Conservation (phyloP, 53 echinoderm and acorn worm genomes). For the Apostichopus leukothele region DNA sequence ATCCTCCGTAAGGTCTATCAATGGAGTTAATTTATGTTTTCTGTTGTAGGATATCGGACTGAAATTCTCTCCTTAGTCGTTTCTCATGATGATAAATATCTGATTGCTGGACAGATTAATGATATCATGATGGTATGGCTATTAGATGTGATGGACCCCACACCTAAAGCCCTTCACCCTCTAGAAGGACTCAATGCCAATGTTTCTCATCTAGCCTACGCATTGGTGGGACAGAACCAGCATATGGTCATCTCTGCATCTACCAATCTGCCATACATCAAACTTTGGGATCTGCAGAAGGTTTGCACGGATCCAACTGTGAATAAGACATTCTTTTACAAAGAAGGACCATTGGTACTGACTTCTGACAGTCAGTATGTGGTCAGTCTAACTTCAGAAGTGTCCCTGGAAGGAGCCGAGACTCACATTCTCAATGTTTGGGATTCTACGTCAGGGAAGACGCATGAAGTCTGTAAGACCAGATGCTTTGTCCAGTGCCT, state of each 20-base stretch:
- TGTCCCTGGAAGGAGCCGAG: conserved; percentile 24
- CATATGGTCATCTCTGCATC: conserved; percentile 86
- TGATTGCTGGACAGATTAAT: conserved; percentile 38
- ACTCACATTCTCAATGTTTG: conserved; percentile 29
- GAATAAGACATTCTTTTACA: conserved; percentile 37
- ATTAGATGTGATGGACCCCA: conserved; percentile 15
- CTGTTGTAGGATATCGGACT: conserved; percentile 20
- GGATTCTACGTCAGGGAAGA: conserved; percentile 26
- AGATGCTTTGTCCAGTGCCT: conserved; percentile 6
- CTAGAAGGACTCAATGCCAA: conserved; percentile 89
- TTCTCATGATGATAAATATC: conserved; percentile 34
- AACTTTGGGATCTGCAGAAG: conserved; percentile 79
- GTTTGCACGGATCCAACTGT: conserved; percentile 4
- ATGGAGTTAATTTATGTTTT: neutral
- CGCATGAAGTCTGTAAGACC: conserved; percentile 13
- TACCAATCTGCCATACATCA: conserved; percentile 80
- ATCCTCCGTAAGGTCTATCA: no score
- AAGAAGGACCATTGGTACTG: conserved; percentile 36
- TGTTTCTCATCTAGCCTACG: conserved; percentile 68
- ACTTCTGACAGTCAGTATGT: conserved; percentile 42
- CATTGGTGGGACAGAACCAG: conserved; percentile 46
- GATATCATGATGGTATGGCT: conserved; percentile 48
- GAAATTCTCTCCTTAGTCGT: conserved; percentile 43
- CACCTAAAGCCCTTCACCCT: conserved; percentile 52
- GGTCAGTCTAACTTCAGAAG: conserved; percentile 20